These are phyloP conservation scores for Galagoides demidoff DNA, from an alignment of 2,797 vertebrate genomes.

Conservation along the genomic window DNA sequence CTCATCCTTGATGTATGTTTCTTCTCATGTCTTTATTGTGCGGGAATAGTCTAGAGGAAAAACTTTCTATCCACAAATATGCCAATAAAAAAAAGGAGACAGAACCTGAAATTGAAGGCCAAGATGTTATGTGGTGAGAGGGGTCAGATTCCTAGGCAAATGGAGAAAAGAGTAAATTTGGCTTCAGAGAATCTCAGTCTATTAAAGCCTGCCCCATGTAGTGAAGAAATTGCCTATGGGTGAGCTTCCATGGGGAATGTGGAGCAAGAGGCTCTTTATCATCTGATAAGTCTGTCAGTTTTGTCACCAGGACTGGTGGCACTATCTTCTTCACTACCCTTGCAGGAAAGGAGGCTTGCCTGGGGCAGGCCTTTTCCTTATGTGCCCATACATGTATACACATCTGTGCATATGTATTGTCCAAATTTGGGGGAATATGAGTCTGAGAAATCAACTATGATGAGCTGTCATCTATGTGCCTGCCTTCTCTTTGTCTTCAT, in stretches of 20 bases:
- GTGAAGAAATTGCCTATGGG: background rate
- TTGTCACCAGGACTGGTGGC: background rate
- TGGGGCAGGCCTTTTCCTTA: background rate
- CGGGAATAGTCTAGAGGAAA: background rate
- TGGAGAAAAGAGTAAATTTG: background rate
- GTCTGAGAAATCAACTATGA: background rate
- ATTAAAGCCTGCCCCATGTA: too few relatives aligned
- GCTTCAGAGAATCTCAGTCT: background rate
- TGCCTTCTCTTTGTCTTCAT: background rate
- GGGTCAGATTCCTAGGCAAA: background rate
- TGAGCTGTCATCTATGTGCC: background rate
- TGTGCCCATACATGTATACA: too few relatives aligned
- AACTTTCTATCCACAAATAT: background rate
- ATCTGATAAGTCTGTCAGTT: background rate
- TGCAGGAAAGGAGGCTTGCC: background rate
- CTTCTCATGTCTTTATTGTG: background rate
- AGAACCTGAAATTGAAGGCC: background rate
- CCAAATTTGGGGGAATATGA: background rate
- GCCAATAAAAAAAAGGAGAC: background rate
- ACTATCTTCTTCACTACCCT: background rate
- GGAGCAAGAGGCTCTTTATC: background rate
- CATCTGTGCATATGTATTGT: background rate
- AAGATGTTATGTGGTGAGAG: background rate
- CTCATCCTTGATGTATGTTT: background rate
- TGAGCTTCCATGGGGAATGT: rapidly evolving